These are phyloP conservation scores for Antitype chi DNA, from an alignment of 2,888 invertebrate genomes.

Conservation along the genomic window DNA sequence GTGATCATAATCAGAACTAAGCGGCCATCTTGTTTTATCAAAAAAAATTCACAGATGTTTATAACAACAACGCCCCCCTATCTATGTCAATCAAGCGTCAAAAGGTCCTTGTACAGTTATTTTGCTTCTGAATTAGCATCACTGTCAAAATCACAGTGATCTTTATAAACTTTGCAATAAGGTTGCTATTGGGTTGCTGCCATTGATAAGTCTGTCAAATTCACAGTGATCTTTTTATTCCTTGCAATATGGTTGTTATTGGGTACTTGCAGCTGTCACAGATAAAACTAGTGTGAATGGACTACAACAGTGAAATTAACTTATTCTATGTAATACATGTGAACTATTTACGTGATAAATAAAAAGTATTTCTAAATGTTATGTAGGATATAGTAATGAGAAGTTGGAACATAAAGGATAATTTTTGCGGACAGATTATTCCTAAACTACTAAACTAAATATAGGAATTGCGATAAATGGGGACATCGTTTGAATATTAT, in stretches of 20 bases:
- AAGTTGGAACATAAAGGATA: neutral
- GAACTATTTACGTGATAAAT: neutral
- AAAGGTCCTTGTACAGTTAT: neutral
- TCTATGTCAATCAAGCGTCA: neutral
- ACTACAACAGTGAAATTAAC: neutral
- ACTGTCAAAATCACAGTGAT: too few relatives aligned
- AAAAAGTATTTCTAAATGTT: neutral
- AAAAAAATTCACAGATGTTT: neutral
- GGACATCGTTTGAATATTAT: neutral
- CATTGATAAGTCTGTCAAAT: too few relatives aligned
- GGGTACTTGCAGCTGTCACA: too few relatives aligned
- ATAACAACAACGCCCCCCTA: neutral
- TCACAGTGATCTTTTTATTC: too few relatives aligned
- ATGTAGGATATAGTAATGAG: neutral
- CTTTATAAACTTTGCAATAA: too few relatives aligned
- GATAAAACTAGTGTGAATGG: too few relatives aligned
- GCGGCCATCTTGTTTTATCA: neutral
- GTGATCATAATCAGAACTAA: neutral
- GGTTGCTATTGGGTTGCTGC: too few relatives aligned
- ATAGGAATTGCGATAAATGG: neutral
- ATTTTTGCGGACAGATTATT: neutral
- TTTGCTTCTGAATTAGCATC: too few relatives aligned
- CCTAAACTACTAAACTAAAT: neutral
- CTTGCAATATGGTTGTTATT: too few relatives aligned
- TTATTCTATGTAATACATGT: conserved; percentile 3